phyloP scores from a whole-genome alignment of 1,140 invertebrate genomes.

The Sycophaga agraensis region DNA sequence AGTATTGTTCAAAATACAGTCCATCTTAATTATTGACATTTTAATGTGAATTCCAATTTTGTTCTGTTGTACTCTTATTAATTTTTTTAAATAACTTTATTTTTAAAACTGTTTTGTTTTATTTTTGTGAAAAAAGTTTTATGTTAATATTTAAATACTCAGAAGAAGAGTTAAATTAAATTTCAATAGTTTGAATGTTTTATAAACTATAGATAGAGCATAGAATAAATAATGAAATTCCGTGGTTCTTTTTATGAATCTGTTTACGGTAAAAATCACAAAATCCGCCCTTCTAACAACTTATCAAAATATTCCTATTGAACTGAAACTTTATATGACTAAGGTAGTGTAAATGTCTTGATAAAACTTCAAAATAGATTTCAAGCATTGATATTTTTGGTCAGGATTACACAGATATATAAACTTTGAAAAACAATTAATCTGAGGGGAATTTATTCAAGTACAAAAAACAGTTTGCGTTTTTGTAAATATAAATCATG shows the following conservation, averaged over 20 bases:
- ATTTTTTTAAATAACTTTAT: neutral
- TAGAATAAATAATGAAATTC: neutral
- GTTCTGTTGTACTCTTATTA: neutral
- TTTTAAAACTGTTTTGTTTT: constrained; percentile 15
- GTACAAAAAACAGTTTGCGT: constrained; percentile 15
- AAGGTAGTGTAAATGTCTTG: constrained; percentile 39
- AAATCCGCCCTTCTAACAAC: too few species aligned
- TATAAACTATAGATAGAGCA: neutral
- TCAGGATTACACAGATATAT: constrained; percentile 20
- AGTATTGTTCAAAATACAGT: constrained; percentile 19
- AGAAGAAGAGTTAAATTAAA: neutral
- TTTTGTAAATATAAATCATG: constrained; percentile 26
- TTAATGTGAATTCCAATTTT: constrained; percentile 20
- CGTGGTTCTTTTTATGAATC: neutral
- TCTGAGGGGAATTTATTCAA: constrained; percentile 13
- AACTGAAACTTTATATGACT: constrained; percentile 30
- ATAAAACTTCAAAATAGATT: constrained; percentile 42
- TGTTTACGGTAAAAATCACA: constrained; percentile 17
- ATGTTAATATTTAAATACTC: neutral
- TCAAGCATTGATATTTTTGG: constrained; percentile 50
- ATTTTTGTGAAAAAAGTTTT: constrained; percentile 2
- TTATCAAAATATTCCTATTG: constrained; percentile 47
- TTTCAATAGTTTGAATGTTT: neutral
- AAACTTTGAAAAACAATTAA: constrained; percentile 15
- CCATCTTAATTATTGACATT: constrained; percentile 8